Percentiles rank a stretch among this genome's conserved stretches.
Conservation (phyloP, 1,140 invertebrate genomes). For the Brachionus manjavacas region DNA sequence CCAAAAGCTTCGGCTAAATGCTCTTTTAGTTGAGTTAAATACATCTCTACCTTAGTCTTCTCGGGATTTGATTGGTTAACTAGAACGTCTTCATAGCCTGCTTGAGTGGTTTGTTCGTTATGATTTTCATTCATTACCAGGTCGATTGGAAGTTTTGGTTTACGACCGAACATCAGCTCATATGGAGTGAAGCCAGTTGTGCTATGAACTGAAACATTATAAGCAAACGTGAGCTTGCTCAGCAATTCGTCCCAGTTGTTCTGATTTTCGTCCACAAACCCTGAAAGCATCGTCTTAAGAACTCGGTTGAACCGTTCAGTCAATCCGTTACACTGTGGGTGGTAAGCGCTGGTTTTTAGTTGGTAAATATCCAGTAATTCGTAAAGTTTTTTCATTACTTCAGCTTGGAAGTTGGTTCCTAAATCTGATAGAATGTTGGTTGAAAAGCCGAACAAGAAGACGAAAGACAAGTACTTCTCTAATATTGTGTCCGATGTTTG, state of each 20-base stretch:
- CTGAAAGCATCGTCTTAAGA: background rate
- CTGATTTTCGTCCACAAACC: background rate
- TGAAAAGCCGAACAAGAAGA: slow-evolving; percentile 52
- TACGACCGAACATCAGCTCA: background rate
- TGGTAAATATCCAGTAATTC: slow-evolving; percentile 43
- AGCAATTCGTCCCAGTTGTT: background rate
- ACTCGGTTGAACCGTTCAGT: slow-evolving; percentile 35
- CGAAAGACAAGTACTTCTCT: slow-evolving; percentile 48
- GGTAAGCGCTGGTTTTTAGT: slow-evolving; percentile 45
- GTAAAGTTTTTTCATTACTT: slow-evolving; percentile 45
- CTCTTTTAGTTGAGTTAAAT: background rate
- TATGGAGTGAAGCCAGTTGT: background rate
- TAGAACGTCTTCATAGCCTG: background rate
- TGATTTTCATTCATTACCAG: too few relatives aligned
- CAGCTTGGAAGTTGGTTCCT: slow-evolving; percentile 46
- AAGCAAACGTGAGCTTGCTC: background rate
- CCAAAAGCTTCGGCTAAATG: background rate
- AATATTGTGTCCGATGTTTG: slow-evolving; percentile 52
- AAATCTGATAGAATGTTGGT: slow-evolving; percentile 51
- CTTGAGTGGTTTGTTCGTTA: background rate
- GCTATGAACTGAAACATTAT: background rate
- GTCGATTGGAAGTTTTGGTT: too few relatives aligned
- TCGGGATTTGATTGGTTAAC: background rate
- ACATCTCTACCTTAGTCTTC: background rate
- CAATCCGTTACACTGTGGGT: slow-evolving; percentile 46